Base-by-base conservation (phyloP, 2,113 vertebrate species). In the Spilogale gracilis region DNA sequence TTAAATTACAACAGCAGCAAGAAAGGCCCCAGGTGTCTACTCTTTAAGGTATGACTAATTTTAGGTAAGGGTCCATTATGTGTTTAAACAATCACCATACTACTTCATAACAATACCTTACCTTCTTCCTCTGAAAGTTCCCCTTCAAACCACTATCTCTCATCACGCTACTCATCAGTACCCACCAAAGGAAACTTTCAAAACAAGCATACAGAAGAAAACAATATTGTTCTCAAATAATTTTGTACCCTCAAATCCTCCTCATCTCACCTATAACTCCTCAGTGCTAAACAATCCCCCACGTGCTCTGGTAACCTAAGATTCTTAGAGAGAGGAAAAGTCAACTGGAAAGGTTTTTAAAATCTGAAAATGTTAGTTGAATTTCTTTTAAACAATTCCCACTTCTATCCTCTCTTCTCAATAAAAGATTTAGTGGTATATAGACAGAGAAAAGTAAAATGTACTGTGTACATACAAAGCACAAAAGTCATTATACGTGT, bases 381-480 rank as follows among this genome's bases (percentile, higher is more conserved):
- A 63, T 71, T 91, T 90, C 69, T 88, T 95, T 96, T 69, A 91
- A 93, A 95, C 1, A 88, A 91, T 91, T 67, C 25, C 48, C 8
- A 74, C 30, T 61, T 48, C 54, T 38, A 30, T 69, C n/a, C 38
- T 54, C 50, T 97, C 30, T 92, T 86, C 32, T 86, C 50, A 67
- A 5, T 69, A 79, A 67, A 50, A 50, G 14, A 84, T 54, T 61
- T 17, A 74, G 21, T 48, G 10, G 5, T 71, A 91, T 63, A 91
- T 1, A 86, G 21, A 52, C 43, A 69, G 2, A 82, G 17, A 30
- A 86, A 73, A 17, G 27, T 56, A 74, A 78, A 89, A 94, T 30
- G 16, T 43, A 87, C 14, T 67, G n/a, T 71, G 32, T 73, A 20
- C n/a, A 89, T 43, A 80, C 38, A 58, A 76, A 88, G 27, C 16